Conservation (phyloP, 2,888 invertebrate genomes). For the Epinotia brunnichana region DNA sequence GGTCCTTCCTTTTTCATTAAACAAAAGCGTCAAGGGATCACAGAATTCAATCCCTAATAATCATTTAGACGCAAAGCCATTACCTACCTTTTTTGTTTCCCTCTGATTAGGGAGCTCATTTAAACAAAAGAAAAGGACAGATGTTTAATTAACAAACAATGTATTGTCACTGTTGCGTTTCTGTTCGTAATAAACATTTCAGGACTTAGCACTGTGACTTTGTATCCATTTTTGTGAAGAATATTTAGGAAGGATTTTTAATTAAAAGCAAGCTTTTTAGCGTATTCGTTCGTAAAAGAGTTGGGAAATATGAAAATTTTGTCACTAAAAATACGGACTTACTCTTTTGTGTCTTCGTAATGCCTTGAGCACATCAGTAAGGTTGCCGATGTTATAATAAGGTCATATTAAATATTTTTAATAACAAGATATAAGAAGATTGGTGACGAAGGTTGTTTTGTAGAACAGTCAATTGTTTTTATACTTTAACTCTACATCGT, state of each 20-base stretch:
- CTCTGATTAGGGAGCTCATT: constrained; percentile 49
- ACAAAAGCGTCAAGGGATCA: constrained; percentile 44
- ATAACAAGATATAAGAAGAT: too few species aligned
- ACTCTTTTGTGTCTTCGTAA: neutral
- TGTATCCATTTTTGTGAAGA: constrained; percentile 9
- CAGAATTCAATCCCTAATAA: constrained; percentile 56
- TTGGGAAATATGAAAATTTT: neutral
- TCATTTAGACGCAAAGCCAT: constrained; percentile 51
- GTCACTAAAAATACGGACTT: neutral
- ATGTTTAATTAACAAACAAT: constrained; percentile 52
- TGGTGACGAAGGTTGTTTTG: neutral
- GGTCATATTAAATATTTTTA: neutral
- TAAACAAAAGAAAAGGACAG: constrained; percentile 43
- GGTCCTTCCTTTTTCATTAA: constrained; percentile 53
- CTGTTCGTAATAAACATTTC: constrained; percentile 33
- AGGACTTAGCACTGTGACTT: constrained; percentile 21
- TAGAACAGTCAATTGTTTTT: neutral
- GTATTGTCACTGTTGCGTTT: constrained; percentile 30
- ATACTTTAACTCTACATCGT: too few species aligned
- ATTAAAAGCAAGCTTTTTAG: constrained; percentile 11
- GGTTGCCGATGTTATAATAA: neutral
- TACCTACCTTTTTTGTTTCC: constrained; percentile 48
- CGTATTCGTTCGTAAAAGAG: neutral
- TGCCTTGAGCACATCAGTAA: neutral
- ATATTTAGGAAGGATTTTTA: constrained; percentile 7